A percentile compares a stretch with the other conserved stretches of the same genome.
These are phyloP conservation scores for Scaptodrosophila lebanonensis DNA, from an alignment of 1,140 invertebrate genomes.

Conservation along the genomic window DNA sequence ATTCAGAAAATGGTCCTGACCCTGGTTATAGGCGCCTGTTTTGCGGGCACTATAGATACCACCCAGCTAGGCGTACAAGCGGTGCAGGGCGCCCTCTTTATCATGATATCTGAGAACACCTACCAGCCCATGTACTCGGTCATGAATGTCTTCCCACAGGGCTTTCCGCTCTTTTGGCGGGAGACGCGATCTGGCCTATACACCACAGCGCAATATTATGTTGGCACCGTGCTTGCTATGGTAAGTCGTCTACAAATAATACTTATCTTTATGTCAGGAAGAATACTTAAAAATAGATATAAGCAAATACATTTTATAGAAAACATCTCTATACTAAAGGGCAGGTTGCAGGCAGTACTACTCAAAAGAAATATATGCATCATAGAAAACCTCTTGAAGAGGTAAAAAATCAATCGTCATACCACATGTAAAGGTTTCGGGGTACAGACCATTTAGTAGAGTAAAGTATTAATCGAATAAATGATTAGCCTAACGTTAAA, in stretches of 20 bases:
- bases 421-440: no score
- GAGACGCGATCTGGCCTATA: slow-evolving; percentile 89
- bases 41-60: slow-evolving; percentile 82
- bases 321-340: no score
- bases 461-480: no score
- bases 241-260: slow-evolving; percentile 78
- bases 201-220: slow-evolving; percentile 84
- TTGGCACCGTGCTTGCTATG: slow-evolving; percentile 85
- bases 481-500: no score
- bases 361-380: no score
- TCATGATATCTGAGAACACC: slow-evolving; percentile 91
- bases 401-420: no score
- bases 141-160: slow-evolving; percentile 86
- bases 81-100: slow-evolving; percentile 88
- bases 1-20: slow-evolving; percentile 89
- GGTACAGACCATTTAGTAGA: no score
- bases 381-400: no score
- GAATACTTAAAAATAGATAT: no score
- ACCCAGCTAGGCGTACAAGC: slow-evolving; percentile 89
- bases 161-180: slow-evolving; percentile 86
- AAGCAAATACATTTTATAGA: no score
- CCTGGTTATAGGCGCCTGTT: slow-evolving; percentile 87
- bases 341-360: no score
- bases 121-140: slow-evolving; percentile 92
- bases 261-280: background rate